Base-by-base conservation (phyloP, 2,113 vertebrate genomes). In the Sebastes schlegelii region DNA sequence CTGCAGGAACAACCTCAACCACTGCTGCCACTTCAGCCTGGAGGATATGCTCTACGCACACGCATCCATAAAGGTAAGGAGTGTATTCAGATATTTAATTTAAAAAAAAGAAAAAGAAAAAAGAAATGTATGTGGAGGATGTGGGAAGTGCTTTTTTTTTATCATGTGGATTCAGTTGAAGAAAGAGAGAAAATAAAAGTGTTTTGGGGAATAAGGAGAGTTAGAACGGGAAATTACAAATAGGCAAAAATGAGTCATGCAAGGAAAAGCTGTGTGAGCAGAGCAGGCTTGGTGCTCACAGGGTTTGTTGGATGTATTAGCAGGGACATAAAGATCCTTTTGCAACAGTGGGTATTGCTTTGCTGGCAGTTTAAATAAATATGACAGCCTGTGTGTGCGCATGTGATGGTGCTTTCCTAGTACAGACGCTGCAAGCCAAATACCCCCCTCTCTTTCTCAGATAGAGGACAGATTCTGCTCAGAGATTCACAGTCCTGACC, bases 21-120 rank as follows among this genome's bases (percentile, higher is more conserved):
- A 95, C 91, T 99, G 98, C 92, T 99, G 98, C 94, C 98, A 99
- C 94, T 99, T 99, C 92, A 96, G 95, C 83, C 96, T 99, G 88
- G 98, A 99, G 94, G 98, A 99, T 86, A 96, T 99, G 98, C 95
- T 99, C 11, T 99, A 99, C 11, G 96, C 97, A 23, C 96, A 98
- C 83, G 96, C 97, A 64, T 97, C 97, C 60, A 68, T 94, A 84
- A 94, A 94, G 93, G 93, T 94, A 85, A 16, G 87, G 16, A 14
- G 3, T 5, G 13, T 1, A 4, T 64, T 70, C 7, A 1, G 6
- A 52, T 40, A 4, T 43, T 23, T 1, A n/a, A 34, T 34, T 34
- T 0, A 34, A 34, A 34, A 34, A 34, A 26, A 23, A 23, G 2
- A 23, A 26, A 3, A 3, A 2, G 6, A 60, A 16, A 5, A 6